Base-by-base conservation (phyloP, 1,140 invertebrate species). In the Habropoda laboriosa region DNA sequence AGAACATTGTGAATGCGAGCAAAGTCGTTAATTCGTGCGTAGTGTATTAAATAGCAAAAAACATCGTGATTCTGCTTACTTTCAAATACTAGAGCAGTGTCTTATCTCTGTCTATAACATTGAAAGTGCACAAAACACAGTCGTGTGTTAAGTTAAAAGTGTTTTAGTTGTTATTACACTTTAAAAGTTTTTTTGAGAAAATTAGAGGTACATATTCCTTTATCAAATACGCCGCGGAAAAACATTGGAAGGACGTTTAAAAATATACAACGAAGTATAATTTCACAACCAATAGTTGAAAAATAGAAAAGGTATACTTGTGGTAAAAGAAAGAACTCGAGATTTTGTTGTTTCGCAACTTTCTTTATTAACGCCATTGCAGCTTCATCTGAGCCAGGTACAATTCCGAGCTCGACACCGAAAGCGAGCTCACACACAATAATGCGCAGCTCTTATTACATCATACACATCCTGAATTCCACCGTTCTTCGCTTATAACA, bases 371-470 rank as follows among this genome's bases (percentile, higher is more conserved):
- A 91, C 87, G 85, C 85, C 86, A 77, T 89, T 87, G 80, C 63
- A 88, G 85, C 87, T 89, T 81, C 75, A 87, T 83, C 79, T 76
- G 88, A 92, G 90, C 88, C 89, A 92, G 87, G 85, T 92, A 93
- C 91, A 92, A 87, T 90, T 90, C 83, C 86, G 81, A 88, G 87
- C 86, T 88, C 86, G 86, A 90, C 82, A 89, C 79, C 83, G 81
- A 89, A 92, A 90, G 90, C 88, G 86, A 87, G 85, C 89, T 87
- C 86, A 74, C 83, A 86, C 63, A 86, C 67, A 72, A 64, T 75
- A 74, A 85, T 79, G 70, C 74, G 79, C 64, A 86, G 79, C 70
- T 38, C 64, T 82, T 63, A 72, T 75, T n/a, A 79, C 30, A 63
- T 80, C 55, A 40, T 78, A 76, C 72, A 63, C 66, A 68, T 74